Evolutionary conservation across 2,113 vertebrate genomes (phyloP), one percentile per base, ranked within the genome.

Genomic region (Ctenodactylus gundi): DNA sequence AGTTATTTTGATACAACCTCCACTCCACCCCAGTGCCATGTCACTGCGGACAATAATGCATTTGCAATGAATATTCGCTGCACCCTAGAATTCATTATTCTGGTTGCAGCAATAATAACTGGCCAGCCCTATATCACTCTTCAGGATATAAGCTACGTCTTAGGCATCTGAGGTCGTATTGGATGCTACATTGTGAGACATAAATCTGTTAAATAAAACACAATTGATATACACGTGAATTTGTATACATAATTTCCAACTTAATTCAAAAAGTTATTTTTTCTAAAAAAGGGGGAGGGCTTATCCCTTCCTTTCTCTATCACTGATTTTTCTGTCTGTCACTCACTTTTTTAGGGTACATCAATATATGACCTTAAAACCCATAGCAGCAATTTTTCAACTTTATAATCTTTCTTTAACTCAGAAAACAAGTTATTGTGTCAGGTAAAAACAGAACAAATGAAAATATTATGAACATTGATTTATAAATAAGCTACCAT

Each of bases 61-160:
- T 23, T 58, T 64, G 44, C 51, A 76, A 57, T 44, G 39, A 82
- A 87, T 94, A 92, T 87, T 92, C 23, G 86, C 92, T 94, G n/a
- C 21, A 85, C 36, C 31, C n/a, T 90, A 93, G 64, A 90, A 93
- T 92, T 88, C 34, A 91, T 76, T 93, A 80, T 68, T 88, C 44
- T 85, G 46, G 87, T 73, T 88, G 88, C 60, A 94, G 41, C 18
- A 95, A 57, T 11, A 77, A 49, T 55, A 83, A 53, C 9, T 46
- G 49, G 65, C 65, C 64, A 10, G 9, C 62, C 39, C 62, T 62
- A 65, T 64, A 85, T 86, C 31, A 62, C n/a, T 68, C 8, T 25
- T 34, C n/a, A 76, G 39, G 83, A 80, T 75, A 44, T 75, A 55
- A 76, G 27, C 23, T 53, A 67, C 91, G 27, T 83, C 57, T 88